Evolutionary conservation across 2,113 vertebrate genomes (phyloP), one percentile per base, ranked within the genome.

Genomic region (Ammodytes dubius): DNA sequence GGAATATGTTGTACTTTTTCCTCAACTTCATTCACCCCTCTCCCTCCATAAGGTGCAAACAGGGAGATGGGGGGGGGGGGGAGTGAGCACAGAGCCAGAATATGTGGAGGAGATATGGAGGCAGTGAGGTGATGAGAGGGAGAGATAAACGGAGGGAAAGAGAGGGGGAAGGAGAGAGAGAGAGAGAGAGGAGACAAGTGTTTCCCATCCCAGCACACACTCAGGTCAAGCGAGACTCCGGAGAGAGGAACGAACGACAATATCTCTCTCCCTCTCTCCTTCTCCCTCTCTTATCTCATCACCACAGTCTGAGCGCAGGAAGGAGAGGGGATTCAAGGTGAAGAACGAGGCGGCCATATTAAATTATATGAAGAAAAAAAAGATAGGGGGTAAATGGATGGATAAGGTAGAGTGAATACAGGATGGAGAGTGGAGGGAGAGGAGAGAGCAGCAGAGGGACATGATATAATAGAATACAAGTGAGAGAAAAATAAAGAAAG

Each of bases 321-420:
- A 83, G 81, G 64, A 77, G 79, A 87, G 85, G 78, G 50, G 84
- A 84, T 76, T 94, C 91, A 94, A 95, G 94, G 94, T 94, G 94
- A 95, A 90, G 72, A 84, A 81, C 81, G 43, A 78, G 77, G 79
- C 66, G 81, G 90, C 77, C 89, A 91, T 89, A 77, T 89, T 91
- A 94, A 93, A 85, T 80, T 27, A 27, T 27, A 27, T 27, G 27
- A 27, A 27, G 27, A 79, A 81, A 77, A 84, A 73, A 2, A 1
- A 61, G 49, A 27, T 14, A 13, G 49, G 57, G n/a, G 37, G 35
- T 45, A 27, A 42, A n/a, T 27, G 14, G 9, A 37, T n/a, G 59
- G 10, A 27, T 7, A 13, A 8, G 46, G 27, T 27, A 27, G 7
- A 19, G 17, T 0, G 12, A 63, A 63, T 50, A 35, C 5, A 39